Evolutionary conservation across 1,140 invertebrate genomes (phyloP).

Genomic region (Neodiprion pinetum): DNA sequence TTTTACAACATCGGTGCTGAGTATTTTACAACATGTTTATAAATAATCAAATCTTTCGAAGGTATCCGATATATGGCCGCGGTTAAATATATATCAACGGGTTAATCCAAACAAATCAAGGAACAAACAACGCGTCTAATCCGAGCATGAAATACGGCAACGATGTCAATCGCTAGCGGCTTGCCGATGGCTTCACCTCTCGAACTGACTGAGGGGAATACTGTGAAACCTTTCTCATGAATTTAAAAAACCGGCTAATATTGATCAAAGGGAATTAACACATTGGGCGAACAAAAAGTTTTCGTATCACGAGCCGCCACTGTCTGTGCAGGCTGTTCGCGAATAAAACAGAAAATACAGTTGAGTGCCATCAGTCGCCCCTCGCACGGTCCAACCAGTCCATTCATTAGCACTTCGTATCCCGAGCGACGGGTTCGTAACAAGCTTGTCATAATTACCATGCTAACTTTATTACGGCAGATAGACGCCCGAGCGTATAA

Average conservation of each 20-base stretch:
- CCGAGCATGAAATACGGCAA: slow-evolving; percentile 15
- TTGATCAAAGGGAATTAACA: too few relatives aligned
- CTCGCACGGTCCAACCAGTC: slow-evolving; percentile 48
- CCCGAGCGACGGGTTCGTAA: slow-evolving; percentile 57
- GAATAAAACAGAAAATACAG: slow-evolving; percentile 4
- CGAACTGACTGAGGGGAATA: neutral
- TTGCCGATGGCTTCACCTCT: neutral
- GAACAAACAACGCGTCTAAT: slow-evolving; percentile 6
- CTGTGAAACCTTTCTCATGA: too few relatives aligned
- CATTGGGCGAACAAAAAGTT: too few relatives aligned
- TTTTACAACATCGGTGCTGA: too few relatives aligned
- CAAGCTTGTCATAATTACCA: slow-evolving; percentile 60
- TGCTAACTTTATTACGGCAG: slow-evolving; percentile 54
- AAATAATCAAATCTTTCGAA: slow-evolving; percentile 12
- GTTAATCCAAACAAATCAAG: slow-evolving; percentile 15
- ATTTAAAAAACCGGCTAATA: too few relatives aligned
- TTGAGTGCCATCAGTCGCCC: slow-evolving; percentile 52
- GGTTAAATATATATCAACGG: slow-evolving; percentile 9
- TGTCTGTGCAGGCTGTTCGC: too few relatives aligned
- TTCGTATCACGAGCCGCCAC: too few relatives aligned
- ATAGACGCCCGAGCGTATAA: slow-evolving; percentile 5
- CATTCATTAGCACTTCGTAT: slow-evolving; percentile 61
- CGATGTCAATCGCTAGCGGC: neutral
- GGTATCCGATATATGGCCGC: slow-evolving; percentile 1
- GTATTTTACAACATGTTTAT: slow-evolving; percentile 5